Evolutionary conservation across 2,113 vertebrate species (phyloP).

Genomic region (Agapornis roseicollis): DNA sequence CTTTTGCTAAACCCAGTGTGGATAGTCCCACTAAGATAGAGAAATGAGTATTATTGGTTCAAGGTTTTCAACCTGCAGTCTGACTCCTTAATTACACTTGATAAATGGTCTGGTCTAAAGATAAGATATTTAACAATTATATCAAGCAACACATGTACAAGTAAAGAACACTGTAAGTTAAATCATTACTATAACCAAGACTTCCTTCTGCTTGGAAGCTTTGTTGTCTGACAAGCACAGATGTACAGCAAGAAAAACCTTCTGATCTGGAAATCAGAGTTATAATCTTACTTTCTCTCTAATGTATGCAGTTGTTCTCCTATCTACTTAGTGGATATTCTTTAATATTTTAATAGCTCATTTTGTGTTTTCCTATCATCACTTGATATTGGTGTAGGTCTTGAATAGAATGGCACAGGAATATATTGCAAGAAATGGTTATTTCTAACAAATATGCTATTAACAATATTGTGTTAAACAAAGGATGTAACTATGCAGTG

Average conservation of each 20-base stretch:
- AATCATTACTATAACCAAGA: not conserved
- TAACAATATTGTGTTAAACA: not conserved
- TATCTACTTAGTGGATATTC: not conserved
- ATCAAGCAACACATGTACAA: not conserved
- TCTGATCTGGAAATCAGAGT: not conserved
- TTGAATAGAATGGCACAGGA: not conserved
- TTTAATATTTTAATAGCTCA: not conserved
- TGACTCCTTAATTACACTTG: constrained; percentile 56
- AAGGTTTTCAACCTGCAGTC: not conserved
- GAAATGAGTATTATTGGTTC: constrained; percentile 7
- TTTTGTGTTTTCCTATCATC: not conserved
- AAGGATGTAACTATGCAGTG: not conserved
- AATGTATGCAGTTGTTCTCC: not conserved
- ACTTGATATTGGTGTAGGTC: not conserved
- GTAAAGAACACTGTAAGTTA: not conserved
- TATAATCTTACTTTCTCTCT: not conserved
- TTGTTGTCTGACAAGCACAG: not conserved
- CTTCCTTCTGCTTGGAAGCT: not conserved
- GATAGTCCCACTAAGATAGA: not conserved
- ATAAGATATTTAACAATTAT: constrained; percentile 8
- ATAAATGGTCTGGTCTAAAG: constrained; percentile 52
- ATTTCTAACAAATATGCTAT: not conserved
- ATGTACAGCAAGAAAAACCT: not conserved
- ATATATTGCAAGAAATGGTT: not conserved
- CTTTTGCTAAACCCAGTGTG: not conserved